Percentiles rank a stretch among this genome's conserved stretches.
phyloP scores from a whole-genome alignment of 2,113 vertebrate species.

The Probosciger aterrimus region DNA sequence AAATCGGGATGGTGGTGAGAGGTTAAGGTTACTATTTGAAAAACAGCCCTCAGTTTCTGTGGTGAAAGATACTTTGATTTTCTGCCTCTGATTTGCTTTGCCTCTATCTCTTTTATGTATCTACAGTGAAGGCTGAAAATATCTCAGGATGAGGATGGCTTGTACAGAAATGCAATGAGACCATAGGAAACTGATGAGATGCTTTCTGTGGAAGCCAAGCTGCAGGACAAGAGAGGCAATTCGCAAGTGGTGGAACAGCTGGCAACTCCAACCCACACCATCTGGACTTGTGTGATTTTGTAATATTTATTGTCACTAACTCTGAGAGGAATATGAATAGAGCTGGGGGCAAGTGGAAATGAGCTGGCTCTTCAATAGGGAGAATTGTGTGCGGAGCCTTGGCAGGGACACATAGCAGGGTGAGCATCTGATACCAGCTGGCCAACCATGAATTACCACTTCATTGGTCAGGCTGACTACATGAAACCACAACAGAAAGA shows the following conservation, averaged over 20 bases:
- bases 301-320: constrained; percentile 57
- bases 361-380: constrained; percentile 30
- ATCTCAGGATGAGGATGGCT: constrained; percentile 7
- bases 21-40: not conserved
- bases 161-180: constrained; percentile 1
- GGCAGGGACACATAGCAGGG: constrained; percentile 6
- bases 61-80: not conserved
- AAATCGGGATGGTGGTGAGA: not conserved
- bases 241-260: constrained; percentile 14
- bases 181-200: not conserved
- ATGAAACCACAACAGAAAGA: not conserved
- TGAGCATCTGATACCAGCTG: not conserved
- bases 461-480: not conserved
- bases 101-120: not conserved
- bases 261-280: constrained; percentile 44
- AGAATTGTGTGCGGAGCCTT: not conserved
- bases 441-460: not conserved
- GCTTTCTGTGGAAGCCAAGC: constrained; percentile 22
- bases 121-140: constrained; percentile 8
- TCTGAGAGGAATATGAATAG: constrained; percentile 54
- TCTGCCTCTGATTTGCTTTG: not conserved
- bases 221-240: constrained; percentile 49
- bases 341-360: constrained; percentile 47
- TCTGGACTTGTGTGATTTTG: constrained; percentile 52
- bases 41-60: not conserved